These are phyloP conservation scores for Rhynchotus rufescens DNA, from an alignment of 2,797 vertebrate genomes.

Conservation along the genomic window DNA sequence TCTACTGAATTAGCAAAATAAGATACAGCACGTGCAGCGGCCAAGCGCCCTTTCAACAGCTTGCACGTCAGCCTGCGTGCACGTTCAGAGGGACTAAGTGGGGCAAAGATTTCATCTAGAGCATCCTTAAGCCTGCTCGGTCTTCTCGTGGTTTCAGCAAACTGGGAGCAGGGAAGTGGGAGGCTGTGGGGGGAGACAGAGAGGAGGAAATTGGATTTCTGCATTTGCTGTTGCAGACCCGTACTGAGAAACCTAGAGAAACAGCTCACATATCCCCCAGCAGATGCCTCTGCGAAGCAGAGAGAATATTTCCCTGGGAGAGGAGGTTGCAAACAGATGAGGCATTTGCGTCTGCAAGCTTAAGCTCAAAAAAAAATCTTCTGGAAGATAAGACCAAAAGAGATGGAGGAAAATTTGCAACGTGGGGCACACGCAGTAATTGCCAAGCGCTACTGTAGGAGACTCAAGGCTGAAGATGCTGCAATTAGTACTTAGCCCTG, in stretches of 20 bases:
- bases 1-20: conserved; percentile 77
- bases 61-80: conserved; percentile 40
- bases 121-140: neutral
- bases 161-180: neutral
- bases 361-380: conserved; percentile 11
- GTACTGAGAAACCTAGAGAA: conserved; percentile 9
- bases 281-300: conserved; percentile 35
- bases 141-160: neutral
- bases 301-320: conserved; percentile 55
- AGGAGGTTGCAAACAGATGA: conserved; percentile 22
- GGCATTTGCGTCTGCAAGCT: conserved; percentile 31
- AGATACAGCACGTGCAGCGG: conserved; percentile 57
- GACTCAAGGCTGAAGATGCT: neutral
- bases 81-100: conserved; percentile 17
- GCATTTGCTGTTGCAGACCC: conserved; percentile 36
- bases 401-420: conserved; percentile 15
- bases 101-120: conserved; percentile 39
- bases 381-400: neutral
- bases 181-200: neutral
- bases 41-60: conserved; percentile 39
- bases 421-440: neutral
- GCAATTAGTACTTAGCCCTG: neutral
- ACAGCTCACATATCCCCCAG: neutral
- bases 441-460: conserved; percentile 9
- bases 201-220: conserved; percentile 14